Conservation (phyloP, 2,113 vertebrate species). For the Suncus etruscus region DNA sequence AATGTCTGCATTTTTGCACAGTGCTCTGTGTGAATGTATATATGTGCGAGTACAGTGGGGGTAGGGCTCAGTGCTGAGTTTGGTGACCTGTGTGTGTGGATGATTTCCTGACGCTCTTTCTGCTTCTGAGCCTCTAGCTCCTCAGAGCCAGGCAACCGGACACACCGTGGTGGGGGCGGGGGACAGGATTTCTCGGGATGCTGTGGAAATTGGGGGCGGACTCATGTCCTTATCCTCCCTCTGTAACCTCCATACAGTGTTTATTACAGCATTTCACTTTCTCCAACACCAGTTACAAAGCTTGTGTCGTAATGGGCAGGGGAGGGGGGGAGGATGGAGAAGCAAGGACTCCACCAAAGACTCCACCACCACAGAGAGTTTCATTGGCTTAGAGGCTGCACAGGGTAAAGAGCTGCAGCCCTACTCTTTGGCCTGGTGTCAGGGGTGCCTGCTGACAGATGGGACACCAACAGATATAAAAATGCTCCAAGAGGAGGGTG, state of each 20-base stretch:
- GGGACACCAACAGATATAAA: constrained; percentile 69
- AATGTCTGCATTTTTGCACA: too few relatives aligned
- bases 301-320: constrained; percentile 33
- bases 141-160: constrained; percentile 36
- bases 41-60: too few relatives aligned
- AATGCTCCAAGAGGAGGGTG: neutral
- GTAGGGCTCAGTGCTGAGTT: too few relatives aligned
- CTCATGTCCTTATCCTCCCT: neutral
- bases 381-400: constrained; percentile 52
- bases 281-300: constrained; percentile 34
- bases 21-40: too few relatives aligned
- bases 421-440: too few relatives aligned
- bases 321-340: neutral
- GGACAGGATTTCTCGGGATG: constrained; percentile 18
- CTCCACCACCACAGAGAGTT: constrained; percentile 25
- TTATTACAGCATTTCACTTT: constrained; percentile 26
- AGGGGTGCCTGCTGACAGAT: constrained; percentile 42
- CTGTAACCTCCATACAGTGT: neutral
- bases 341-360: neutral
- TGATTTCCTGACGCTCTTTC: neutral
- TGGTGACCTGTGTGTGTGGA: too few relatives aligned
- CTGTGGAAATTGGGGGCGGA: neutral
- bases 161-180: neutral
- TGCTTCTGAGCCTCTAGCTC: neutral
- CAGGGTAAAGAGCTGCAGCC: neutral